phyloP scores from a whole-genome alignment of 2,113 vertebrate genomes.

The Daboia siamensis region DNA sequence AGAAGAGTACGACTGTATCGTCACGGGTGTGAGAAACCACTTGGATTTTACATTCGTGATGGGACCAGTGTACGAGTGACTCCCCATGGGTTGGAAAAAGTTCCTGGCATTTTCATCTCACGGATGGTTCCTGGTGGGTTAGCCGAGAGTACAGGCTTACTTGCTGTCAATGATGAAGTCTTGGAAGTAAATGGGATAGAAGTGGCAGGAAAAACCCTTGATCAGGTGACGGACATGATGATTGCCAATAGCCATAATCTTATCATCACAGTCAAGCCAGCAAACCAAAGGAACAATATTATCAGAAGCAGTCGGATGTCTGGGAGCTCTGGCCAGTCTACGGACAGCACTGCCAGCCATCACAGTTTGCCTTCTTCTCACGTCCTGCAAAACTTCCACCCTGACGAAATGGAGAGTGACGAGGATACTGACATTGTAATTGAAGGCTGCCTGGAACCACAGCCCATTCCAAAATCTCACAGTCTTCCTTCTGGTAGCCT shows the following conservation, averaged over 20 bases:
- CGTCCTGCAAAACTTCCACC: conserved; percentile 76
- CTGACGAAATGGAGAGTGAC: conserved; percentile 91
- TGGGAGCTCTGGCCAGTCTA: conserved; percentile 88
- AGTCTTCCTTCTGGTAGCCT: conserved; percentile 72
- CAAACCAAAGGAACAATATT: conserved; percentile 96
- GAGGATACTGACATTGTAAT: conserved; percentile 95
- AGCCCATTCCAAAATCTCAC: conserved; percentile 68
- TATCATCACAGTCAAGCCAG: conserved; percentile 95
- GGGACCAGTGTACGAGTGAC: conserved; percentile 94
- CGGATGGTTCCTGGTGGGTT: conserved; percentile 93
- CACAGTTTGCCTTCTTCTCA: conserved; percentile 72
- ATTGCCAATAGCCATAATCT: conserved; percentile 99
- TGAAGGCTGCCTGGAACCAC: conserved; percentile 81
- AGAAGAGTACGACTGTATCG: conserved; percentile 90
- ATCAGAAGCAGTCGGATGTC: conserved; percentile 87
- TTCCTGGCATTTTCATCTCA: conserved; percentile 96
- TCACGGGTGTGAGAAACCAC: conserved; percentile 90
- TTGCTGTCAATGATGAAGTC: conserved; percentile 98
- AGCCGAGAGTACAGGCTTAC: conserved; percentile 92
- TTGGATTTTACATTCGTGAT: conserved; percentile 96
- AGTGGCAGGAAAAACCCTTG: conserved; percentile 92
- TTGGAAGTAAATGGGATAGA: conserved; percentile 99
- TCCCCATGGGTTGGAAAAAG: conserved; percentile 92
- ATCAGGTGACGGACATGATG: conserved; percentile 99
- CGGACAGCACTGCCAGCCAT: conserved; percentile 84